A percentile compares a stretch with the other conserved stretches of the same genome.
Evolutionary conservation across 1,140 invertebrate species (phyloP).

Genomic region (Nasonia giraulti): DNA sequence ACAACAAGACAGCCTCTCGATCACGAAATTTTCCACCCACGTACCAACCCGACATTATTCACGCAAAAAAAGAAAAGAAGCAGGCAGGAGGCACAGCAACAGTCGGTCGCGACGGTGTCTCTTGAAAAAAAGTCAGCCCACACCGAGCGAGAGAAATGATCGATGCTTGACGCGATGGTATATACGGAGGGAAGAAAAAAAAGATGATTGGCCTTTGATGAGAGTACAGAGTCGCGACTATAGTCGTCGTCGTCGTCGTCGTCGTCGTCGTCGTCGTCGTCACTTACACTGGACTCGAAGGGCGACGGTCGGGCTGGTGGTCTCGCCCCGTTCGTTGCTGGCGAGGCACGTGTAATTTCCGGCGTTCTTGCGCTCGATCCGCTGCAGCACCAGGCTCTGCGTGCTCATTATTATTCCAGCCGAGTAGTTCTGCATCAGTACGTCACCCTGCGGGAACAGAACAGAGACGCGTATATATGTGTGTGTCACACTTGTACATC

Average conservation of each 20-base stretch:
- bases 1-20: too few relatives aligned
- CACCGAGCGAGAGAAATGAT: neutral
- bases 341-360: conserved; percentile 90
- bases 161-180: neutral
- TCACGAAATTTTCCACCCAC: too few relatives aligned
- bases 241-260: neutral
- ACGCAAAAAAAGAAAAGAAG: neutral
- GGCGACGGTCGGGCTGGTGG: conserved; percentile 84
- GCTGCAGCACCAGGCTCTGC: conserved; percentile 89
- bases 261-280: too few relatives aligned
- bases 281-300: conserved; percentile 90
- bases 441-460: conserved; percentile 79
- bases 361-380: conserved; percentile 85
- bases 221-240: neutral
- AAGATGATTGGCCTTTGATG: conserved; percentile 2
- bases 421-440: conserved; percentile 88
- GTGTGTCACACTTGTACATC: neutral
- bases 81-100: neutral
- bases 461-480: neutral
- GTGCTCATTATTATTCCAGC: conserved; percentile 90
- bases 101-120: too few relatives aligned
- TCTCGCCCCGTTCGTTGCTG: conserved; percentile 87
- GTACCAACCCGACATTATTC: too few relatives aligned
- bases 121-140: neutral
- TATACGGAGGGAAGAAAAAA: neutral